Conservation (phyloP, 2,888 invertebrate genomes). For the Drosophila testacea region DNA sequence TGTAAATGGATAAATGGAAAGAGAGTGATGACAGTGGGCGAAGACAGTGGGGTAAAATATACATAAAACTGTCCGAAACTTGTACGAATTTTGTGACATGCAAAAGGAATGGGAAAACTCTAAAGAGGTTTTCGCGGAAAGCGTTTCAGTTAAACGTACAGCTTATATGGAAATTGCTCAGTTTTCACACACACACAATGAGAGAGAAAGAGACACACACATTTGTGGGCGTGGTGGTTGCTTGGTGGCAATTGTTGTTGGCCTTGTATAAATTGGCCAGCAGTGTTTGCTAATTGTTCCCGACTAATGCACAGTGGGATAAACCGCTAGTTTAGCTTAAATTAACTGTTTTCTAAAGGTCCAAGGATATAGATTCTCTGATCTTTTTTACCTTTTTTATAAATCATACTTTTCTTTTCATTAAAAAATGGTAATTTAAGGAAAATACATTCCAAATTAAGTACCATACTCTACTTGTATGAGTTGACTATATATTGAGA, state of each 20-base stretch:
- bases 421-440: no score
- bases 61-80: constrained; percentile 25
- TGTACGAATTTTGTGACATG: constrained; percentile 27
- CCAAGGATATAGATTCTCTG: no score
- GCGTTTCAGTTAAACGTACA: constrained; percentile 34
- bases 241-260: constrained; percentile 46
- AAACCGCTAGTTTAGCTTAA: no score
- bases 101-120: constrained; percentile 1
- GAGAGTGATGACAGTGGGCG: background rate
- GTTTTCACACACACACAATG: constrained; percentile 10
- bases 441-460: no score
- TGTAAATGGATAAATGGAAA: background rate
- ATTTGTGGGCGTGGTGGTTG: constrained; percentile 39
- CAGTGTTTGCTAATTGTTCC: constrained; percentile 67
- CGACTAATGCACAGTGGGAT: constrained; percentile 29
- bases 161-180: constrained; percentile 41
- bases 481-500: no score
- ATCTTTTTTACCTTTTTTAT: no score
- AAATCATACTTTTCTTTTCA: no score
- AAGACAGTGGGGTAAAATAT: background rate
- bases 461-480: no score
- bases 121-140: constrained; percentile 26
- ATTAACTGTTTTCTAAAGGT: no score
- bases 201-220: background rate
- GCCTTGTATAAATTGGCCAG: constrained; percentile 71